phyloP scores from a whole-genome alignment of 2,797 vertebrate genomes.

The Girardinus metallicus region DNA sequence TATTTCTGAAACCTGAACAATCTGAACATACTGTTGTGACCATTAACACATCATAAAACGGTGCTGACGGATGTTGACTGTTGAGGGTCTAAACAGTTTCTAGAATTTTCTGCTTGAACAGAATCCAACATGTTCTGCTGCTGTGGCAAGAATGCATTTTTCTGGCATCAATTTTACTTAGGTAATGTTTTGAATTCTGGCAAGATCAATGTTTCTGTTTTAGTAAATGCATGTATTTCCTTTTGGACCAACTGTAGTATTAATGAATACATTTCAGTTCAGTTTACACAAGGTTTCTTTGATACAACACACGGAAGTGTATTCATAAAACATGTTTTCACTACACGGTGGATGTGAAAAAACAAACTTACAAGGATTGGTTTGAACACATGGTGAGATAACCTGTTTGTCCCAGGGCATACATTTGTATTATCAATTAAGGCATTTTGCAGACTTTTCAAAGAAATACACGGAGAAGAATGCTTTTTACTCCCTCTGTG shows the following conservation, averaged over 20 bases:
- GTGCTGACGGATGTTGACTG: not conserved
- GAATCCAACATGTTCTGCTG: not conserved
- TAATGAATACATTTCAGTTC: too few species aligned
- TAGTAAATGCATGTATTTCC: not conserved
- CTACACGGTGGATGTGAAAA: too few species aligned
- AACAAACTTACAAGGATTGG: too few species aligned
- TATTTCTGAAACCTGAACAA: not conserved
- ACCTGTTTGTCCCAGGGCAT: too few species aligned
- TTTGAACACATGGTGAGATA: too few species aligned
- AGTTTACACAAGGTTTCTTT: too few species aligned
- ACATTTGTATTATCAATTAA: too few species aligned
- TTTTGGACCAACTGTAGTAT: not conserved
- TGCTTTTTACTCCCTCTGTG: too few species aligned
- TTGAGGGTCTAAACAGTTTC: not conserved
- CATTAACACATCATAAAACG: not conserved
- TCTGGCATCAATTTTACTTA: not conserved
- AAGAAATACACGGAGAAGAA: too few species aligned
- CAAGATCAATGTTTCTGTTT: not conserved
- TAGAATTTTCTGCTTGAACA: not conserved
- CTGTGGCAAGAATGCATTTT: not conserved
- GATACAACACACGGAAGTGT: too few species aligned
- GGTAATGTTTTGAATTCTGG: not conserved
- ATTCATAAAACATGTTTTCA: too few species aligned
- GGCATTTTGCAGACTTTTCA: too few species aligned
- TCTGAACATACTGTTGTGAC: not conserved